A percentile compares a stretch with the other conserved stretches of the same genome.
Conservation (phyloP, 1,140 invertebrate genomes). For the Meteorus sp. region DNA sequence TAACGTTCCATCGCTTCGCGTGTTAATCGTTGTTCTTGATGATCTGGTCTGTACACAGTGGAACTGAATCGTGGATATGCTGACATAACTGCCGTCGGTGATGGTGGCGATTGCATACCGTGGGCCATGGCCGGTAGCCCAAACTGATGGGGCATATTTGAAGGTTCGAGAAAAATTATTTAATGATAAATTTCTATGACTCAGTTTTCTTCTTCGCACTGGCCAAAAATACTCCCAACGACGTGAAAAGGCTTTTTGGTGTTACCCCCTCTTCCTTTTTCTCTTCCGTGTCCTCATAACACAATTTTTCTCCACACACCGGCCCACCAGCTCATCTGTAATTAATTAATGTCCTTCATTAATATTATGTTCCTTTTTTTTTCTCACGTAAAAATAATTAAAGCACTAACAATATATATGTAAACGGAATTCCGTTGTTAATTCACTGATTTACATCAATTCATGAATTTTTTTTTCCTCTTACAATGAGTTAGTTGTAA, state of each 20-base stretch:
- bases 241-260: too few relatives aligned
- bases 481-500: not conserved
- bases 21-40: constrained; percentile 77
- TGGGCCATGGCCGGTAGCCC: constrained; percentile 68
- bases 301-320: not conserved
- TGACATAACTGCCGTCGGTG: constrained; percentile 68
- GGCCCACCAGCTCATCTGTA: constrained; percentile 9
- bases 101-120: constrained; percentile 76
- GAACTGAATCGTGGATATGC: constrained; percentile 63
- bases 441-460: too few relatives aligned
- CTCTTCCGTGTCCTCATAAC: constrained; percentile 19
- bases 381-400: not conserved
- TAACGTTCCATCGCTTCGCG: constrained; percentile 96
- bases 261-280: constrained; percentile 7
- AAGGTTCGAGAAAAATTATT: not conserved
- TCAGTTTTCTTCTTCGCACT: too few relatives aligned
- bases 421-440: not conserved
- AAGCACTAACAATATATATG: not conserved
- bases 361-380: not conserved
- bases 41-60: constrained; percentile 71
- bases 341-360: constrained; percentile 12
- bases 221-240: not conserved
- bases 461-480: too few relatives aligned
- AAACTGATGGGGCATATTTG: constrained; percentile 77
- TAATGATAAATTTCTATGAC: not conserved